Base-by-base conservation (phyloP, 2,113 vertebrate species). In the Tachysurus vachellii region DNA sequence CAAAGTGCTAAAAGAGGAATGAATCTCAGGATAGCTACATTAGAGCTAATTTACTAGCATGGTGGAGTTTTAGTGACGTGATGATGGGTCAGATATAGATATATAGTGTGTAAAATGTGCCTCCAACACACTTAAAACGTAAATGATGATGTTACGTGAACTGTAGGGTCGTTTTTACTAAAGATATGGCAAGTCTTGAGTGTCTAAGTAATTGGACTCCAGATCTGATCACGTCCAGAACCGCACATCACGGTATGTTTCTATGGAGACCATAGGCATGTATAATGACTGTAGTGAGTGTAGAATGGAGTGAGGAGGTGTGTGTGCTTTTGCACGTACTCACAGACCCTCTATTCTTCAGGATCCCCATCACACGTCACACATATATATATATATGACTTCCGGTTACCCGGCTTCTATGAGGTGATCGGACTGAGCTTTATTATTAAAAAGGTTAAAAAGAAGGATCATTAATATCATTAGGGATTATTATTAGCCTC, bases 241-340 rank as follows among this genome's bases (percentile, higher is more conserved):
- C 66, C 5, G 16, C 21, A 61, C 59, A 61, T 1, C 19, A 44
- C 36, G 7, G 2, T 23, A 17, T 12, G 76, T 79, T 81, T 19
- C 57, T 8, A 81, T 26, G 79, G 77, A 59, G 4, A 59, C 77
- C 28, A 56, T 14, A n/a, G 47, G 50, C 50, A 21, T n/a, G n/a
- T n/a, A n/a, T n/a, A n/a, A n/a, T n/a, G n/a, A n/a, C n/a, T n/a
- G n/a, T n/a, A n/a, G n/a, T n/a, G 10, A 0, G 10, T 26, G 23
- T 53, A 12, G 19, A 0, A 8, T 79, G 14, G 31, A 79, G 50
- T 50, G 31, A 57, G 54, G 79, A 44, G 31, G 57, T 59, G 79
- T 80, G 56, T 59, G 77, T 61, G 79, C 79, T 81, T 81, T 3
- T 14, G 79, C 79, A 81, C 79, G 79, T 81, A 81, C 31, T 61